These are phyloP conservation scores for Siphlonurus alternatus DNA, from an alignment of 2,888 invertebrate species.

Conservation along the genomic window DNA sequence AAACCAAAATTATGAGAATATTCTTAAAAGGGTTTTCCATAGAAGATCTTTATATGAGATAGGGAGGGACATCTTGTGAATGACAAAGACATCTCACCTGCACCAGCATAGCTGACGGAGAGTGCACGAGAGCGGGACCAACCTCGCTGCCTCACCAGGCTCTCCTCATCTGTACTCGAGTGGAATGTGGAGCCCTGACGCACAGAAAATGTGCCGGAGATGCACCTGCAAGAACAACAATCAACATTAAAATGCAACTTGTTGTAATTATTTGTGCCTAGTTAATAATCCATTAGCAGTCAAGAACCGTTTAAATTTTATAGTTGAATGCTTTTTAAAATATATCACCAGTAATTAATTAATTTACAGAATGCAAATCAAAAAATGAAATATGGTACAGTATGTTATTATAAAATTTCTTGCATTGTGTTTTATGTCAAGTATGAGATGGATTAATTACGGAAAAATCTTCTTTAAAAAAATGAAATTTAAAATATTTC, in stretches of 20 bases:
- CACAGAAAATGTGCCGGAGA: conserved; percentile 39
- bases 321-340: no score
- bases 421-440: no score
- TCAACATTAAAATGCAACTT: conserved; percentile 12
- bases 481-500: no score
- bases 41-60: background rate
- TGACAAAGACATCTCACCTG: conserved; percentile 10
- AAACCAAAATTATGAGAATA: no score
- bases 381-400: no score
- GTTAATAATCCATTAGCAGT: background rate
- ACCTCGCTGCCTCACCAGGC: conserved; percentile 45
- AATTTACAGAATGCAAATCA: no score
- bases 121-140: conserved; percentile 82
- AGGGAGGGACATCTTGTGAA: background rate
- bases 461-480: background rate
- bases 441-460: background rate
- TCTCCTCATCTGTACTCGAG: conserved; percentile 36
- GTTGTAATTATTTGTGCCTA: background rate
- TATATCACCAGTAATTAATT: no score
- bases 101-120: conserved; percentile 61
- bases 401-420: no score
- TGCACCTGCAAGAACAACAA: conserved; percentile 31
- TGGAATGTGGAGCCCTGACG: conserved; percentile 23
- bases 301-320: background rate
- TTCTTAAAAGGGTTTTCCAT: no score